Base-by-base conservation (phyloP, 2,888 invertebrate species). In the Brenthis hecate region DNA sequence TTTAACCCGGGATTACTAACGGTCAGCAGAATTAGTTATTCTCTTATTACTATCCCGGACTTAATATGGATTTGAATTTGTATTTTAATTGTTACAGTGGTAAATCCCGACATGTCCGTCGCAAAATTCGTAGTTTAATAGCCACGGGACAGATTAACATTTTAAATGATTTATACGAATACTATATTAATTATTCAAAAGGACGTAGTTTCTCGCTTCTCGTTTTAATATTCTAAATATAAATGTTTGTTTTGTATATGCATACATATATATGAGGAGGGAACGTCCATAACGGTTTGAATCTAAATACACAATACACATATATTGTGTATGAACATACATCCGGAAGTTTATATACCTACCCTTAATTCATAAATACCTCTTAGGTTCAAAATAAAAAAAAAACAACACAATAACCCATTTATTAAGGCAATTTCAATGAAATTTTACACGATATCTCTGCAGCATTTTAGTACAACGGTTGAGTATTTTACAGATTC, bases 21-120 rank as follows among this genome's bases (percentile, higher is more conserved):
- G 81, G 80, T 75, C 80, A 79, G 82, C 84, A 85, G 85, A 87
- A 86, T 88, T 86, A 86, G 84, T 86, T 87, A 85, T 83, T 81
- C 81, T 77, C 70, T 70, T 72, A 81, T 81, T 80, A 81, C 81
- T 79, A 77, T 80, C 75, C 77, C 75, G 75, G 73, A 77, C 77
- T 73, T 80, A 83, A 84, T 82, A 80, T 80, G 76, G 82, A 82
- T 84, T 83, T 79, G 76, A 81, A 80, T 82, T 80, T 77, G 74
- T 77, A 81, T 84, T 87, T 85, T 83, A 84, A 84, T 85, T 83
- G 82, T 80, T 60, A 65, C 66, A 64, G 68, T 58, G 66, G 66
- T 69, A 66, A 66, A 71, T 50, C 60, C 68, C 53, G 48, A 43
- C 36, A 54, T 63, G 51, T 56, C 13, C 51, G 60, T 60, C 63